Evolutionary conservation across 2,113 vertebrate species (phyloP).

Genomic region (Cacatua alba): DNA sequence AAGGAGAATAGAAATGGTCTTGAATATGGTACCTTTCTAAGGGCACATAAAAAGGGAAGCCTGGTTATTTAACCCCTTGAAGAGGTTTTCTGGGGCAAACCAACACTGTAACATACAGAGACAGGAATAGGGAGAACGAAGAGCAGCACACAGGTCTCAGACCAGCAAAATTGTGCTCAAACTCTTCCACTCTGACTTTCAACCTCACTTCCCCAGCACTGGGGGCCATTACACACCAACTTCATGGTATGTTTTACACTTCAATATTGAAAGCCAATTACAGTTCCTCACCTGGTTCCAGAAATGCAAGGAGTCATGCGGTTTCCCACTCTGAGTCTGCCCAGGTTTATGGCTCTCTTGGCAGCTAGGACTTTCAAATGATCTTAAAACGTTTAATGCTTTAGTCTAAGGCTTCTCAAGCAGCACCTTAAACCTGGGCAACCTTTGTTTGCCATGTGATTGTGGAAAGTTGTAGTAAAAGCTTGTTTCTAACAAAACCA

Average conservation of each 20-base stretch:
- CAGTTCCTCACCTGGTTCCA: neutral
- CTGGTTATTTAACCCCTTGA: neutral
- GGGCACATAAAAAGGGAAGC: neutral
- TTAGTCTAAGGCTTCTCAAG: neutral
- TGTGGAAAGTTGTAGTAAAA: neutral
- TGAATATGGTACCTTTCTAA: neutral
- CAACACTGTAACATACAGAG: neutral
- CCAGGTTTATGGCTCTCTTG: neutral
- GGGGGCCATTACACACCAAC: neutral
- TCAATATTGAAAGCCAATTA: neutral
- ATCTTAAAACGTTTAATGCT: neutral
- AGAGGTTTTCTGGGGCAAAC: neutral
- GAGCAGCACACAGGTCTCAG: neutral
- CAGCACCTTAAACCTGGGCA: neutral
- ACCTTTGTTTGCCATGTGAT: neutral
- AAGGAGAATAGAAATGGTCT: neutral
- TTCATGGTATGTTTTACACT: neutral
- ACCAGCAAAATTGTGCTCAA: neutral
- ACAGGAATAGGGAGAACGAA: fast-evolving
- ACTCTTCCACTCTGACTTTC: neutral
- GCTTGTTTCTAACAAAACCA: neutral
- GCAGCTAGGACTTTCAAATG: neutral
- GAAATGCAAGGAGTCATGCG: neutral
- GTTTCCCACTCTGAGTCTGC: neutral
- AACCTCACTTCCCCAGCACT: neutral